phyloP scores from a whole-genome alignment of 64 coral and sea anemone species.

The Porites lutea region DNA sequence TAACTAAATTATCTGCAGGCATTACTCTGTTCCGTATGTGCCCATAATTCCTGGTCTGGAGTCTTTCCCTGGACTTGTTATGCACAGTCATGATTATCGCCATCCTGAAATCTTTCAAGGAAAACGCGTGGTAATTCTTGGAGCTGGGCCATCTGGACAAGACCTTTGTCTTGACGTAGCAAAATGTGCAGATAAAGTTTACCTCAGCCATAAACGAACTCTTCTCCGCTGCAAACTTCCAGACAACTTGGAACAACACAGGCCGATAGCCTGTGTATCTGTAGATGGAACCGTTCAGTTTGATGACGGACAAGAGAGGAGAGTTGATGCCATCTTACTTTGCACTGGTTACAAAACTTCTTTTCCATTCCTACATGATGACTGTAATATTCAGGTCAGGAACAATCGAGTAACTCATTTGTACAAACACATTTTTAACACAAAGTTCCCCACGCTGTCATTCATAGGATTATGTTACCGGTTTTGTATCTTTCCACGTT shows the following conservation, averaged over 20 bases:
- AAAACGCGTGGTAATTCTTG: conserved; percentile 48
- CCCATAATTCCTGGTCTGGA: conserved; percentile 53
- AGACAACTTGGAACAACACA: conserved; percentile 48
- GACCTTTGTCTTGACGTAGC: conserved; percentile 47
- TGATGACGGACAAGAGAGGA: conserved; percentile 43
- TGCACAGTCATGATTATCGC: conserved; percentile 71
- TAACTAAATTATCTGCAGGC: conserved; percentile 10
- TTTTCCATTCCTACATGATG: conserved; percentile 63
- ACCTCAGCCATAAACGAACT: conserved; percentile 18
- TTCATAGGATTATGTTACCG: conserved; percentile 41
- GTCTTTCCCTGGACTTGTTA: conserved; percentile 51
- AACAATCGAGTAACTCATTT: conserved; percentile 58
- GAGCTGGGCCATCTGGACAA: conserved; percentile 39
- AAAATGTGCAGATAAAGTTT: conserved; percentile 23
- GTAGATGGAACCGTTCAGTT: conserved; percentile 54
- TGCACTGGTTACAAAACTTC: conserved; percentile 71
- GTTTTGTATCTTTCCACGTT: conserved; percentile 63
- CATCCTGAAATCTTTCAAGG: conserved; percentile 44
- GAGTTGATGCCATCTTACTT: conserved; percentile 53
- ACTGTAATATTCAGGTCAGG: conserved; percentile 53
- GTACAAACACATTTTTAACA: conserved; percentile 77
- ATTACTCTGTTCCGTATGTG: conserved; percentile 49
- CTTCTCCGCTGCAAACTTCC: conserved; percentile 11
- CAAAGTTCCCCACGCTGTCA: conserved; percentile 57
- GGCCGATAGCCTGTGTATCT: conserved; percentile 8